A percentile compares a stretch with the other conserved stretches of the same genome.
Evolutionary conservation across 2,888 invertebrate species (phyloP).

Genomic region (Lasioglossum pauxillum): DNA sequence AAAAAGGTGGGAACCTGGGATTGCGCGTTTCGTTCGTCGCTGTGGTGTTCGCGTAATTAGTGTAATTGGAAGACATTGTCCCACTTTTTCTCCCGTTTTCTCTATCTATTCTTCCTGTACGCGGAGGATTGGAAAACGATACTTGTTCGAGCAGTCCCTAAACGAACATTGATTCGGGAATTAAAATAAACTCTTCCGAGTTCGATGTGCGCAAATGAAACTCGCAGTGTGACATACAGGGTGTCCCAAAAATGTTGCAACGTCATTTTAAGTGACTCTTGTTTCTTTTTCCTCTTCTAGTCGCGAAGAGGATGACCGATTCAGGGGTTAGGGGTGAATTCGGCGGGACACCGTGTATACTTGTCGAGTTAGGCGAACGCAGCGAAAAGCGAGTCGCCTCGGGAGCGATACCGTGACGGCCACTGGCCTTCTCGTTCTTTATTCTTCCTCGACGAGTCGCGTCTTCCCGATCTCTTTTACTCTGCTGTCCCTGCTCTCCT

Average conservation of each 20-base stretch:
- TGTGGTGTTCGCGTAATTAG: constrained; percentile 11
- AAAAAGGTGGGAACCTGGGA: neutral
- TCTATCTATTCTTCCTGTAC: neutral
- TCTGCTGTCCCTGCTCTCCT: neutral
- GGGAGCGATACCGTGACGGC: constrained; percentile 75
- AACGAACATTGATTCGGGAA: neutral
- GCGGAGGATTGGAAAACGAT: neutral
- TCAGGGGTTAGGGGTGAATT: neutral
- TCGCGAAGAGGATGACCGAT: neutral
- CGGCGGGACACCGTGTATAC: constrained; percentile 3
- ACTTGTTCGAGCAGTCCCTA: neutral
- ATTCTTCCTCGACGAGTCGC: constrained; percentile 55
- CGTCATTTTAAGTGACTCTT: too few relatives aligned
- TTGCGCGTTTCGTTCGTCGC: constrained; percentile 4
- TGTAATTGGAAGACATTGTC: constrained; percentile 24
- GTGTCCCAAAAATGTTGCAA: too few relatives aligned
- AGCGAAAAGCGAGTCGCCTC: constrained; percentile 61
- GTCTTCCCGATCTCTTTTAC: constrained; percentile 55
- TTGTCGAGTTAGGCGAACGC: constrained; percentile 11
- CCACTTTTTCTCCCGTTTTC: neutral
- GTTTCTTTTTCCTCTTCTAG: too few relatives aligned
- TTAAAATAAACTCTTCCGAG: neutral
- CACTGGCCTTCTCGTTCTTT: constrained; percentile 75
- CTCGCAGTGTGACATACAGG: too few relatives aligned
- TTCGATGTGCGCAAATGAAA: too few relatives aligned